Evolutionary conservation across 2,113 vertebrate species (phyloP), one percentile per base, ranked within the genome.

Genomic region (Brachyhypopomus occidentalis): DNA sequence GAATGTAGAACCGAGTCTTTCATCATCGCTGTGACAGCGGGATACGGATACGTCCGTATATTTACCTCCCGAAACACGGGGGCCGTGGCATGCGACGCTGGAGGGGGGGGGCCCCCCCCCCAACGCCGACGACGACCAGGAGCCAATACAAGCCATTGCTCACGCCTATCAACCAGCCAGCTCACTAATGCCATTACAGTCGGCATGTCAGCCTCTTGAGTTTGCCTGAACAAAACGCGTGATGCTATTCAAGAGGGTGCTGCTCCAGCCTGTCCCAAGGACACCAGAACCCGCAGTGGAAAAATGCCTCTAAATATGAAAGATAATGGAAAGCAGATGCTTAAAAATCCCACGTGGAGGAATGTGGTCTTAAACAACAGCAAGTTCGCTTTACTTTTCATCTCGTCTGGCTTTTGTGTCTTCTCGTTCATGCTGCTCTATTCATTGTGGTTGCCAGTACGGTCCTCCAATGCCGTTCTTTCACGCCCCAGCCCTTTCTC

Each of bases 361-460:
- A 19, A n/a, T 48, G 73, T 38, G 60, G 27, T 82, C 64, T 78
- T 69, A 58, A 81, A 75, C 30, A 48, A 23, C 79, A 38, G 12
- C 41, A 23, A 34, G 48, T 34, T 58, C 19, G 0, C 2, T 59
- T 81, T 67, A 22, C 64, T 69, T 45, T 75, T 30, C 23, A 25
- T 11, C 25, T 8, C 30, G 11, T n/a, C 27, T 36, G 34, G 55
- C 60, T 52, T 72, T 84, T 52, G n/a, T 81, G 52, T 23, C 34
- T 36, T 38, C 72, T 63, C 52, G 22, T 20, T 72, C 34, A 7
- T 23, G 17, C 12, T 23, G 16, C 0, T 78, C 71, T 64, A 56
- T 72, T 75, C 72, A 76, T 73, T 70, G 9, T n/a, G 9, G 58
- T 34, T 79, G 23, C 75, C 36, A 52, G 75, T 72, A 58, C 71